Conservation (phyloP, 2,888 invertebrate genomes). For the Cerastis leucographa region DNA sequence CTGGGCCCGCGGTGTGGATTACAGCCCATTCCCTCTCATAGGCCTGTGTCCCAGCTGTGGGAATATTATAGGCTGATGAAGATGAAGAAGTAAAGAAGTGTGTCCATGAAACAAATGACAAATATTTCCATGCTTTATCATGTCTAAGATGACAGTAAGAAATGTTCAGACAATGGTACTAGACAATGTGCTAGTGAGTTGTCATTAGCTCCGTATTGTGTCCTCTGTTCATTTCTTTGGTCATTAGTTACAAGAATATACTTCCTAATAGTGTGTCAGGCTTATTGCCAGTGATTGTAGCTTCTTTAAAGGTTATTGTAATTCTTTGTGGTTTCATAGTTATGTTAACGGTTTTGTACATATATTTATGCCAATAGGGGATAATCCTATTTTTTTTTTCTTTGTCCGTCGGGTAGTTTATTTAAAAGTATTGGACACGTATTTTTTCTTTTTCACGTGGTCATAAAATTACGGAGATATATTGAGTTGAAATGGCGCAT, state of each 20-base stretch:
- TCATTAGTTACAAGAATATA: constrained; percentile 27
- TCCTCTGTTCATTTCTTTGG: background rate
- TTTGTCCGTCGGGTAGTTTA: no score
- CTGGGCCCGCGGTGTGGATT: no score
- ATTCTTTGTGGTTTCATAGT: background rate
- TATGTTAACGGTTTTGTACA: background rate
- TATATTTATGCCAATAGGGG: no score
- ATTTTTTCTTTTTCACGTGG: no score
- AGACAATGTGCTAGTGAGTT: constrained; percentile 26
- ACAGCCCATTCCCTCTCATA: no score
- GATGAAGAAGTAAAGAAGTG: background rate
- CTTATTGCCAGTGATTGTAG: background rate
- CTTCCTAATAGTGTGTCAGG: constrained; percentile 6
- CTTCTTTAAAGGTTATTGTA: background rate
- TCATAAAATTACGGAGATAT: no score
- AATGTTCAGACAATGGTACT: constrained; percentile 18
- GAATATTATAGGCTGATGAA: no score
- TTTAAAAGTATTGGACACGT: no score
- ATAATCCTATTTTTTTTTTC: no score
- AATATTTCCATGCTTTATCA: constrained; percentile 16
- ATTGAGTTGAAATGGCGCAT: no score
- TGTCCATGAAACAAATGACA: constrained; percentile 8
- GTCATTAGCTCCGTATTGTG: constrained; percentile 37
- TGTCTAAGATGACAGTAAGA: constrained; percentile 17
- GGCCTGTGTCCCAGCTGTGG: no score